These are phyloP conservation scores for Chloromyia formosa DNA, from an alignment of 2,888 invertebrate species.

Conservation along the genomic window DNA sequence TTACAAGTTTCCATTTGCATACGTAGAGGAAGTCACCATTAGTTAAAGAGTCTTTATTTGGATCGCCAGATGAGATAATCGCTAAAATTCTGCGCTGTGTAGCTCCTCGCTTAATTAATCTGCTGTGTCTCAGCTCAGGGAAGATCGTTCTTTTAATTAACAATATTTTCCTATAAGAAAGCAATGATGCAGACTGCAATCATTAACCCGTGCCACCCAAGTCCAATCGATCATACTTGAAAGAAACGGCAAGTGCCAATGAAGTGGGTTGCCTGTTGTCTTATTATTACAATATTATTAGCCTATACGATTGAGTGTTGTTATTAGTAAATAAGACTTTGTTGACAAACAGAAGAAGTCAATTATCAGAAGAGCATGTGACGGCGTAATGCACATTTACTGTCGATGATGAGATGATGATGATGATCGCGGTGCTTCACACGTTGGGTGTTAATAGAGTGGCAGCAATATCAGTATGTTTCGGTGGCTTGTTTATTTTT, in stretches of 20 bases:
- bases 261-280: background rate
- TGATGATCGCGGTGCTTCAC: background rate
- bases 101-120: background rate
- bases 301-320: constrained; percentile 23
- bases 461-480: background rate
- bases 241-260: background rate
- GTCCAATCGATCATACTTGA: background rate
- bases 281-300: background rate
- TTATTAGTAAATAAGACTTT: constrained; percentile 21
- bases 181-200: background rate
- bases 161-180: background rate
- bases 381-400: background rate
- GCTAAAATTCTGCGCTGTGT: background rate
- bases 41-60: background rate
- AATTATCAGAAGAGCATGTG: constrained; percentile 25
- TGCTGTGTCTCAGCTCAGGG: background rate
- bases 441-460: background rate
- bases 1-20: constrained; percentile 24
- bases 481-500: constrained; percentile 28
- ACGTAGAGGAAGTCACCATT: background rate
- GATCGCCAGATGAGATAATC: constrained; percentile 12
- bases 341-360: constrained; percentile 42
- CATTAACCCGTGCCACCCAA: background rate
- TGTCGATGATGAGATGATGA: background rate
- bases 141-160: background rate